phyloP scores from a whole-genome alignment of 2,888 invertebrate genomes.

The Microplitis manilae region DNA sequence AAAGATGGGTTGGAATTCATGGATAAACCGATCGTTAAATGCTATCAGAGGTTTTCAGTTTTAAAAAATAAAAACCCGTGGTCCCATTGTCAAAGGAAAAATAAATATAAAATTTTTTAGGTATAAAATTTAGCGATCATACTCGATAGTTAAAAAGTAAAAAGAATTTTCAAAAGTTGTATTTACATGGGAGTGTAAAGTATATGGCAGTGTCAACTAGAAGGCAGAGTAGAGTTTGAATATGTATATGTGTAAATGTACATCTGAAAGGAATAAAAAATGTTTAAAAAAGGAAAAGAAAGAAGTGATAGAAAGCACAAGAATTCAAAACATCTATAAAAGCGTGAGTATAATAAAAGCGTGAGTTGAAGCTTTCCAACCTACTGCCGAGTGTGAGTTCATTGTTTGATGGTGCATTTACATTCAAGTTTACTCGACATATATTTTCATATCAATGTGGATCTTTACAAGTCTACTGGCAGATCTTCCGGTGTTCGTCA shows the following conservation, averaged over 20 bases:
- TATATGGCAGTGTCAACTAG: not conserved
- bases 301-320: conserved; percentile 21
- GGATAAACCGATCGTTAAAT: conserved; percentile 11
- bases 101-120: not conserved
- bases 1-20: conserved; percentile 9
- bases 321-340: not conserved
- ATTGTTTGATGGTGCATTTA: conserved; percentile 39
- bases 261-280: not conserved
- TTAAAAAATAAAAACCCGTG: not conserved
- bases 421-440: conserved; percentile 29
- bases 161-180: not conserved
- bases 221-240: not conserved
- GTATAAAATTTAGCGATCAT: not conserved
- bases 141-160: not conserved
- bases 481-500: conserved; percentile 24
- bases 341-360: conserved; percentile 26
- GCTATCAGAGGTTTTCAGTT: not conserved
- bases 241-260: not conserved
- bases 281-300: not conserved
- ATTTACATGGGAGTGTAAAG: not conserved
- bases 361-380: conserved; percentile 12
- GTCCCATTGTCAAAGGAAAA: not conserved
- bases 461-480: conserved; percentile 11
- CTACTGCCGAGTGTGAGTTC: conserved; percentile 37
- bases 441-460: not conserved